Conservation (phyloP, 2,113 vertebrate species). For the Cacatua alba region DNA sequence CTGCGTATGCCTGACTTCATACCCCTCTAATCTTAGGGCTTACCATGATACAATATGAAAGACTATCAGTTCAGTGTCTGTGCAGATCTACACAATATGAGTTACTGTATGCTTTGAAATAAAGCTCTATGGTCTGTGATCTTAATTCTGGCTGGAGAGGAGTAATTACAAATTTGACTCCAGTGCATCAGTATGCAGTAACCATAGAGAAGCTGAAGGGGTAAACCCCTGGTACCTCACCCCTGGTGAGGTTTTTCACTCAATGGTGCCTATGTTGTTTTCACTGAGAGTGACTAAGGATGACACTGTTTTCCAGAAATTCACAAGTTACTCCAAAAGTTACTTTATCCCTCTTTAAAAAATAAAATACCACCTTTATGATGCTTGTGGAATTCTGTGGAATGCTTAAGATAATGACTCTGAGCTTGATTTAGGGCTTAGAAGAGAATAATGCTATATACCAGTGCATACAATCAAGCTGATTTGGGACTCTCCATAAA, state of each 20-base stretch:
- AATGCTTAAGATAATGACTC: background rate
- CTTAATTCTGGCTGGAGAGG: background rate
- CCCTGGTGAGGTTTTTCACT: background rate
- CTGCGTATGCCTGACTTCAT: background rate
- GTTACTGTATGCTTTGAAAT: background rate
- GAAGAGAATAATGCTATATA: background rate
- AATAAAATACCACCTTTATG: background rate
- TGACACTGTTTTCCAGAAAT: background rate
- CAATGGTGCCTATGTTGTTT: background rate
- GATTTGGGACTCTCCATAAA: background rate
- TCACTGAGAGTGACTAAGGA: background rate
- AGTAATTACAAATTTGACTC: background rate
- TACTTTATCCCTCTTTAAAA: background rate
- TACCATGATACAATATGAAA: background rate
- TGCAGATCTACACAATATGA: background rate
- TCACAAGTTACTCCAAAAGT: background rate
- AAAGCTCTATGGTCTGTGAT: background rate
- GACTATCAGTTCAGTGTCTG: background rate
- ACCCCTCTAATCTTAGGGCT: background rate
- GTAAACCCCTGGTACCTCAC: background rate
- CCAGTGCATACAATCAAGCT: background rate
- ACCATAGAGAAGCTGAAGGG: background rate
- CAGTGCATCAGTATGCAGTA: background rate
- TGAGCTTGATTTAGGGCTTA: background rate
- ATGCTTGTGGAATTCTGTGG: background rate